These are phyloP conservation scores for Omphaloscelis lunosa DNA, from an alignment of 2,888 invertebrate species.

Conservation along the genomic window DNA sequence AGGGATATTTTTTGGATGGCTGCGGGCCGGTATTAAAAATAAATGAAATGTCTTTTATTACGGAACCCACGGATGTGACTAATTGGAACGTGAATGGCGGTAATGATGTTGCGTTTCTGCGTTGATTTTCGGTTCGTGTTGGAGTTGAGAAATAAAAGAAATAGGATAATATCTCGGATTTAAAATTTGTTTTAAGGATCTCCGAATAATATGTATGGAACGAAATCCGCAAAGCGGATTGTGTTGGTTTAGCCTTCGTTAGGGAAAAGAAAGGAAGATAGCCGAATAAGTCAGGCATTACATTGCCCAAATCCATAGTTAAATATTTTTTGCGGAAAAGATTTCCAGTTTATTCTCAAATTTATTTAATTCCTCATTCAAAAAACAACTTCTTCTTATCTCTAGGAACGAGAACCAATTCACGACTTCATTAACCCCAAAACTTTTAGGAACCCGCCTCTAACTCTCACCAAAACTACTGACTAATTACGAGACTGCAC, in stretches of 20 bases:
- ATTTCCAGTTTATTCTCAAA: background rate
- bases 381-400: background rate
- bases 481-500: conserved; percentile 22
- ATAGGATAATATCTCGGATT: conserved; percentile 11
- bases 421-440: conserved; percentile 6
- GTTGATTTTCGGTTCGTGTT: conserved; percentile 38
- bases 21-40: conserved; percentile 75
- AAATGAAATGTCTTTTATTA: conserved; percentile 75
- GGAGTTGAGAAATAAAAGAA: conserved; percentile 23
- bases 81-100: conserved; percentile 75
- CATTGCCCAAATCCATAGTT: conserved; percentile 25
- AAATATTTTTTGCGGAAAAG: background rate
- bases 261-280: background rate
- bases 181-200: conserved; percentile 19
- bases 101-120: conserved; percentile 68
- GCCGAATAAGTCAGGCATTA: conserved; percentile 27
- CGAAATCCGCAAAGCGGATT: conserved; percentile 8
- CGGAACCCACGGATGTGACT: conserved; percentile 73
- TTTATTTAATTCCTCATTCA: conserved; percentile 21
- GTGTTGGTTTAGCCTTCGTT: background rate
- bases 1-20: conserved; percentile 72
- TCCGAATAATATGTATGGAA: conserved; percentile 11
- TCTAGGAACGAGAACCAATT: background rate
- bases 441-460: background rate
- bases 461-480: background rate